Evolutionary conservation across 2,797 vertebrate genomes (phyloP), one percentile per base, ranked within the genome.

Genomic region (Pygocentrus nattereri): DNA sequence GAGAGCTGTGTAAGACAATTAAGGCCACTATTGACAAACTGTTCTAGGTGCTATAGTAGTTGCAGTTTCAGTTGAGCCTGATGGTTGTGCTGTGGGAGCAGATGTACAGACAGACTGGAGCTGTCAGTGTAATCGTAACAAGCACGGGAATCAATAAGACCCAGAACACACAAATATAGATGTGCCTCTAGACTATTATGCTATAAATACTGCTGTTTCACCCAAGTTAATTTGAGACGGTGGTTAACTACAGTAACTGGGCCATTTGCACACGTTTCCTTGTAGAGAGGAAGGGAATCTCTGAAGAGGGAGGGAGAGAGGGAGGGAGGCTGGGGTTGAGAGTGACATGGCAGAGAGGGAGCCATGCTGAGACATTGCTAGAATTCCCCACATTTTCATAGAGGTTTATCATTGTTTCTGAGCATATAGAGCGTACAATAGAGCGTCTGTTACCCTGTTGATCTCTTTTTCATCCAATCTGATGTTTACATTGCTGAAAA

Each of bases 1-100:
- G 96, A 90, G 82, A 85, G 15, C 21, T 81, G 54, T 31, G 47
- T 27, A 38, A 31, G 31, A 27, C 15, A 13, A 4, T 30, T 3
- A 5, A 11, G 4, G 25, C 52, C 3, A 38, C 12, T 41, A 6
- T 74, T n/a, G 25, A 4, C 13, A 69, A 13, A 15, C 16, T 44
- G 58, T 18, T 25, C n/a, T 70, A 15, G 23, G 18, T 5, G 13
- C 15, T 18, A 11, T 23, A 13, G 1, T 23, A 23, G 52, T 38
- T 19, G 21, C 3, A 2, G 18, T 64, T 21, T 75, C 13, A 13
- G 25, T 25, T 27, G 58, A 7, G 23, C 23, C 58, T 62, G 25
- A 23, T 23, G 1, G 5, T 5, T 30, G 11, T 58, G 31, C 12
- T 74, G 31, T 23, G 31, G 23, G 18, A 16, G 23, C 23, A 30